phyloP scores from a whole-genome alignment of 2,113 vertebrate genomes.

The Sebastes schlegelii region DNA sequence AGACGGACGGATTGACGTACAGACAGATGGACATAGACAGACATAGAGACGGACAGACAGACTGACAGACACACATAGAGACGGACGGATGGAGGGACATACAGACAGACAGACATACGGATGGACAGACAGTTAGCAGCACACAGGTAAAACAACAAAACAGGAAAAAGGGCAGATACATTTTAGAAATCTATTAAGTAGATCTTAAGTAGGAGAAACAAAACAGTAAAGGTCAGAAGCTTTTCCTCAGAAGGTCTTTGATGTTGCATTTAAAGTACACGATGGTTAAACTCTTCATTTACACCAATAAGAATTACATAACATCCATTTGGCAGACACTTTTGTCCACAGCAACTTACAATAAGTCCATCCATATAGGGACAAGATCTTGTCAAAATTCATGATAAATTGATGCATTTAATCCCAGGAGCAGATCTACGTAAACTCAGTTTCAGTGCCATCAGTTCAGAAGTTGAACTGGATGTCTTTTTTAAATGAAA shows the following conservation, averaged over 20 bases:
- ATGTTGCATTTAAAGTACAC: background rate
- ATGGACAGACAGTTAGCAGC: too few relatives aligned
- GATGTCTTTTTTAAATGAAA: background rate
- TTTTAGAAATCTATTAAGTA: background rate
- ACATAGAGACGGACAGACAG: conserved; percentile 1
- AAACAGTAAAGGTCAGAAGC: background rate
- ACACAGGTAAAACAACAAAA: background rate
- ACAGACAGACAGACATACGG: background rate
- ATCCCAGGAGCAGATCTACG: background rate
- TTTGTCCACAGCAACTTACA: background rate
- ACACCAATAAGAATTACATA: background rate
- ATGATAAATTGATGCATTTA: background rate
- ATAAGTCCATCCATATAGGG: background rate
- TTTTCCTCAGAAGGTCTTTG: background rate
- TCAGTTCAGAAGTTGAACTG: background rate
- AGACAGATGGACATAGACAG: background rate
- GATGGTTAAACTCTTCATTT: background rate
- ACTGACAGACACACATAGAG: background rate
- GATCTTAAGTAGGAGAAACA: background rate
- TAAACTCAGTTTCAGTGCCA: background rate
- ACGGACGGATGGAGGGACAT: background rate
- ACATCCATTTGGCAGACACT: background rate
- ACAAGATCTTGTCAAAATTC: background rate
- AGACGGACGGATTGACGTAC: background rate
- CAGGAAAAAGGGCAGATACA: background rate